phyloP scores from a whole-genome alignment of 2,113 vertebrate genomes.

The Sylvietta virens region DNA sequence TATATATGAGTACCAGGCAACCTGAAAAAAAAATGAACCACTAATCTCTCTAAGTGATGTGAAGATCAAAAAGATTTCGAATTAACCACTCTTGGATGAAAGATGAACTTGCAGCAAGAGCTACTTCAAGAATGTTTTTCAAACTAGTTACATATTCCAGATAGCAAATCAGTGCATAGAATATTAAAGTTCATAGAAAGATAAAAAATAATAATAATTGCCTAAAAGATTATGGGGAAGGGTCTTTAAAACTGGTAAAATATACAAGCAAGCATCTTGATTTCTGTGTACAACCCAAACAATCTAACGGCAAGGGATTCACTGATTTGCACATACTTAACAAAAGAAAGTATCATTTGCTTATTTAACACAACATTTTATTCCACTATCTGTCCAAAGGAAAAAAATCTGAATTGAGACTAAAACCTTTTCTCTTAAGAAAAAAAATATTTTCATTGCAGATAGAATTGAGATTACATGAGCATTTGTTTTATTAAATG shows the following conservation, averaged over 20 bases:
- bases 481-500: background rate
- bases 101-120: background rate
- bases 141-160: background rate
- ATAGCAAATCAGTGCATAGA: background rate
- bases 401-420: background rate
- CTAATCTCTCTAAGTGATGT: background rate
- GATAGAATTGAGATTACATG: background rate
- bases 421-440: background rate
- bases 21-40: background rate
- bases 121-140: background rate
- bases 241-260: background rate
- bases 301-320: background rate
- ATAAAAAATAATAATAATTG: background rate
- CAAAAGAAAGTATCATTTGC: background rate
- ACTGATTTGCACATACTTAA: background rate
- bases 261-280: background rate
- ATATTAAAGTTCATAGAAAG: background rate
- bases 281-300: background rate
- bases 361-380: background rate
- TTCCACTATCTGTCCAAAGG: background rate
- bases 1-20: background rate
- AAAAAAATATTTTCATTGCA: background rate
- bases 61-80: background rate
- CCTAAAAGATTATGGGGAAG: background rate
- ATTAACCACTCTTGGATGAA: background rate